These are phyloP conservation scores for Gymnosoma rotundatum DNA, from an alignment of 2,888 invertebrate species.

Conservation along the genomic window DNA sequence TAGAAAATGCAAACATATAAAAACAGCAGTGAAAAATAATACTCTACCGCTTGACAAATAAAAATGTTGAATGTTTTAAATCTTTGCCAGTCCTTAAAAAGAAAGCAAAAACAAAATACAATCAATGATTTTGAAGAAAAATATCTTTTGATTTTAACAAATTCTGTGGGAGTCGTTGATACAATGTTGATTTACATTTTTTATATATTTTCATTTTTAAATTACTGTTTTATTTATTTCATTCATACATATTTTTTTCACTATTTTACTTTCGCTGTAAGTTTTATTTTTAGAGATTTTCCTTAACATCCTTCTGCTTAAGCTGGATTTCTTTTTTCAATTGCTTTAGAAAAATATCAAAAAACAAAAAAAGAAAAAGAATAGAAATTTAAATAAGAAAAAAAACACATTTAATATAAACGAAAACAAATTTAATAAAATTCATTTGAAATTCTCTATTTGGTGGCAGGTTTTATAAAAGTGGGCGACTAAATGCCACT, in stretches of 20 bases:
- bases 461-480: too few species aligned
- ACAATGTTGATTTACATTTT: conserved; percentile 62
- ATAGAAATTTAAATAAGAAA: neutral
- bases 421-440: conserved; percentile 59
- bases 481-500: too few species aligned
- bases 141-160: conserved; percentile 31
- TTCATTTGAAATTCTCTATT: conserved; percentile 46
- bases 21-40: conserved; percentile 1
- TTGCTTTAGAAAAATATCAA: conserved; percentile 18
- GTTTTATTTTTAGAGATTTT: conserved; percentile 17
- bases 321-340: conserved; percentile 6
- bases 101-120: conserved; percentile 8
- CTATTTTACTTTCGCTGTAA: neutral
- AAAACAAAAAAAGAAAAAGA: conserved; percentile 1
- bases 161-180: conserved; percentile 50
- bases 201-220: conserved; percentile 7
- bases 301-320: neutral
- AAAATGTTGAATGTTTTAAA: conserved; percentile 12
- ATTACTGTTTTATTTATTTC: neutral
- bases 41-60: conserved; percentile 25
- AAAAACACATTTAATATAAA: conserved; percentile 41
- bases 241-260: too few species aligned
- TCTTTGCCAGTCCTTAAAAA: too few species aligned
- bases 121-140: conserved; percentile 41
- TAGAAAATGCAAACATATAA: neutral